phyloP scores from a whole-genome alignment of 2,113 vertebrate species.

The Neoarius graeffei region DNA sequence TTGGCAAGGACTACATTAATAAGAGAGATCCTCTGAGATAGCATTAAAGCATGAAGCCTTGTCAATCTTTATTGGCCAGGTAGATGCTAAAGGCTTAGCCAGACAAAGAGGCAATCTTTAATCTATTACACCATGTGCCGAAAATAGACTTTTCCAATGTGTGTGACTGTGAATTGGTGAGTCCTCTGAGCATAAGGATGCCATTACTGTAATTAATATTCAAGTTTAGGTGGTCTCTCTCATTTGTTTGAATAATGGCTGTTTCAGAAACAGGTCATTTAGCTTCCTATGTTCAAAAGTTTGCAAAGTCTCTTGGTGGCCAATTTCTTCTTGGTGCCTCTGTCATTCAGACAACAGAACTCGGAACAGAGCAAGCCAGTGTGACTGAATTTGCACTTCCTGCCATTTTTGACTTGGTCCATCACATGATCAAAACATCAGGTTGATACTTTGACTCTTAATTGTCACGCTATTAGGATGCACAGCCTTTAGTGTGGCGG shows the following conservation, averaged over 20 bases:
- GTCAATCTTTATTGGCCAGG: constrained; percentile 52
- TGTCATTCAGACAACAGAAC: background rate
- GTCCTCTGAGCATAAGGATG: constrained; percentile 28
- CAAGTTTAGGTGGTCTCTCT: constrained; percentile 10
- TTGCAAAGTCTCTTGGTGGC: constrained; percentile 1
- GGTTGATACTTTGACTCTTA: constrained; percentile 38
- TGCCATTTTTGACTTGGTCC: background rate
- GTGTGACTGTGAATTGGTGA: constrained; percentile 26
- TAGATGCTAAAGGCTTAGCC: constrained; percentile 50
- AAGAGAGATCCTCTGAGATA: constrained; percentile 39
- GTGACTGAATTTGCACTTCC: constrained; percentile 4
- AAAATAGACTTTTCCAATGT: constrained; percentile 26
- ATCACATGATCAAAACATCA: constrained; percentile 25
- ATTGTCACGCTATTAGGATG: constrained; percentile 34
- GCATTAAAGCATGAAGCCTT: constrained; percentile 48
- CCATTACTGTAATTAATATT: constrained; percentile 40
- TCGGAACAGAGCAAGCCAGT: constrained; percentile 17
- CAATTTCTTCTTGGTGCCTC: background rate
- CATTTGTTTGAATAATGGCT: constrained; percentile 25
- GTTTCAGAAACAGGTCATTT: constrained; percentile 33
- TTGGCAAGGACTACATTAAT: constrained; percentile 52
- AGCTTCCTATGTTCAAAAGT: background rate
- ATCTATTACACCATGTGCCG: constrained; percentile 46
- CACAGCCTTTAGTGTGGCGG: background rate
- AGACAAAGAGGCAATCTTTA: constrained; percentile 41